Evolutionary conservation across 2,113 vertebrate species (phyloP).

Genomic region (Okapia johnstoni): DNA sequence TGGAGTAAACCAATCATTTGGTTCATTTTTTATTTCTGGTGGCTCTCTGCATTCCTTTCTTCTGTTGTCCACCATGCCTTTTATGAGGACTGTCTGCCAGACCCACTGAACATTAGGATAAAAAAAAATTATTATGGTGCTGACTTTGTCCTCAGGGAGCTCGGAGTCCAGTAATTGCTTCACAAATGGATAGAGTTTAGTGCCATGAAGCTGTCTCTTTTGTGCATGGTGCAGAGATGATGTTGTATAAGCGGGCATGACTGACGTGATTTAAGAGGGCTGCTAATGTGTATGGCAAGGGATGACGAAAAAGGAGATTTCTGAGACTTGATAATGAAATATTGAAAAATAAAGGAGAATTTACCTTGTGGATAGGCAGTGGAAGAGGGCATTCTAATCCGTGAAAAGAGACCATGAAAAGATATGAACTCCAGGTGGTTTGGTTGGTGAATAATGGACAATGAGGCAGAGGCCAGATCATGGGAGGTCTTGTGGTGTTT

Average conservation of each 20-base stretch:
- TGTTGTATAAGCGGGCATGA: not conserved
- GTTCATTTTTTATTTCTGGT: not conserved
- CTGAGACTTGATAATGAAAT: not conserved
- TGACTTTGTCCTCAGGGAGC: not conserved
- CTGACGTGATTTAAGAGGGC: not conserved
- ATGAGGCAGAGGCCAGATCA: not conserved
- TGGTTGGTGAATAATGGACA: not conserved
- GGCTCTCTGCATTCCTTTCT: not conserved
- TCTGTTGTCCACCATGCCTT: not conserved
- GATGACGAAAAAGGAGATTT: not conserved
- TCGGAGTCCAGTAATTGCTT: slow-evolving; percentile 21
- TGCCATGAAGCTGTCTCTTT: not conserved
- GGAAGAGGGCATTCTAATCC: not conserved
- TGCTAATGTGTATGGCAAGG: not conserved
- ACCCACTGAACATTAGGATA: not conserved
- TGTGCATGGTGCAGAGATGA: not conserved
- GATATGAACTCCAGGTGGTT: not conserved
- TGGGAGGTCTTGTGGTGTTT: not conserved
- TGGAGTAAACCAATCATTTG: not conserved
- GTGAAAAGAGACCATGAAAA: not conserved
- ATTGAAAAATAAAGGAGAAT: not conserved
- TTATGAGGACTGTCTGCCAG: not conserved
- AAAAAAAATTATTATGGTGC: not conserved
- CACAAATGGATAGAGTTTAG: not conserved
- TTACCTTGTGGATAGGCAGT: not conserved